Evolutionary conservation across 2,888 invertebrate species (phyloP).

Genomic region (Monoplex corrugatus): DNA sequence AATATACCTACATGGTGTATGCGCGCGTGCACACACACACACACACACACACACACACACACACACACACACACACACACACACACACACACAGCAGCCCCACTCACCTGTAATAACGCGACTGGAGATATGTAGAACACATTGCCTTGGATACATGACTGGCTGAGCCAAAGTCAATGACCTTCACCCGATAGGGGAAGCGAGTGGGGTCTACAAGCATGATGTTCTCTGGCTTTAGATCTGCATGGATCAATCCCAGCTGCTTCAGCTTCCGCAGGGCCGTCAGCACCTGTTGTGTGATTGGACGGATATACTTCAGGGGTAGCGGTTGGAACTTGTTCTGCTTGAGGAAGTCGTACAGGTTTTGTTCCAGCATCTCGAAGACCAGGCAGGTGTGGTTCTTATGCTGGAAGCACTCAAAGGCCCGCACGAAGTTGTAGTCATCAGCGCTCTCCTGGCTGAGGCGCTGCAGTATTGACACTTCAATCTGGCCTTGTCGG

Average conservation of each 20-base stretch:
- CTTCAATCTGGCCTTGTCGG: constrained; percentile 99
- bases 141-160: constrained; percentile 99
- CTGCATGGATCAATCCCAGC: constrained; percentile 99
- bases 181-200: constrained; percentile 99
- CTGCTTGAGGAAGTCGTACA: constrained; percentile 99
- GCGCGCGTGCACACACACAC: no score
- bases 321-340: constrained; percentile 99
- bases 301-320: constrained; percentile 98
- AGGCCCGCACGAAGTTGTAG: constrained; percentile 99
- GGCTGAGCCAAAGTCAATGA: constrained; percentile 99
- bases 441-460: constrained; percentile 82
- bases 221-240: constrained; percentile 99
- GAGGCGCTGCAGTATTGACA: constrained; percentile 84
- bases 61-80: no score
- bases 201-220: constrained; percentile 99
- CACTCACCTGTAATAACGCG: constrained; percentile 93
- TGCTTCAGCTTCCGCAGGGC: constrained; percentile 93
- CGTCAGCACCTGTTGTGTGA: constrained; percentile 97
- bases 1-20: no score
- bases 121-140: constrained; percentile 99
- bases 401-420: constrained; percentile 99
- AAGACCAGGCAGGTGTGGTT: constrained; percentile 99
- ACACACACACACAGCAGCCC: no score
- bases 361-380: constrained; percentile 99
- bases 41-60: no score